Percentiles rank a stretch among this genome's conserved stretches.
These are phyloP conservation scores for Garrulus glandarius DNA, from an alignment of 2,797 vertebrate species.

Conservation along the genomic window DNA sequence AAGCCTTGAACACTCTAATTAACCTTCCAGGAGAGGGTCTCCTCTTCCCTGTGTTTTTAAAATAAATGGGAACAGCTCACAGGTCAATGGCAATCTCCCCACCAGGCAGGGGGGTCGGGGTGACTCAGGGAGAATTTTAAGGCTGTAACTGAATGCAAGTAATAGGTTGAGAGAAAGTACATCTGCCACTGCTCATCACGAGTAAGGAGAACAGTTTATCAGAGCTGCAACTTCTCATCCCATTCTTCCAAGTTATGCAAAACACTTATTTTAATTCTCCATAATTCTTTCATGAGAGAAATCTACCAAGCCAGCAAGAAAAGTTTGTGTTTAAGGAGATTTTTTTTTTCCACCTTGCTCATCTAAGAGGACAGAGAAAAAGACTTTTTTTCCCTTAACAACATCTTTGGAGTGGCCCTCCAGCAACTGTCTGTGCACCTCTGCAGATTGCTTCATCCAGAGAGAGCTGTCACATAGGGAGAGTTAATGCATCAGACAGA, in stretches of 20 bases:
- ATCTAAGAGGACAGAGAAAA: neutral
- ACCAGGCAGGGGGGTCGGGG: neutral
- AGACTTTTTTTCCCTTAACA: neutral
- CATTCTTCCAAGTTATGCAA: neutral
- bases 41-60: neutral
- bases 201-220: neutral
- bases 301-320: neutral
- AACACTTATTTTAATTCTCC: neutral
- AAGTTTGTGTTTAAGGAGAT: neutral
- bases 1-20: neutral
- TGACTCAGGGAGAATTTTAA: neutral
- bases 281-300: neutral
- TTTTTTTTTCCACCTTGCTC: neutral
- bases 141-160: neutral
- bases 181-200: neutral
- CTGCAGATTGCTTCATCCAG: neutral
- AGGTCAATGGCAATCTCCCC: neutral
- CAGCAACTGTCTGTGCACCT: neutral
- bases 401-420: neutral
- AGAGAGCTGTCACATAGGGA: neutral
- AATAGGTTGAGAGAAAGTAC: neutral
- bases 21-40: neutral
- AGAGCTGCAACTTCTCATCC: neutral
- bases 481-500: neutral
- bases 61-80: neutral